These are phyloP conservation scores for Mamestra configurata DNA, from an alignment of 1,140 invertebrate genomes.

Conservation along the genomic window DNA sequence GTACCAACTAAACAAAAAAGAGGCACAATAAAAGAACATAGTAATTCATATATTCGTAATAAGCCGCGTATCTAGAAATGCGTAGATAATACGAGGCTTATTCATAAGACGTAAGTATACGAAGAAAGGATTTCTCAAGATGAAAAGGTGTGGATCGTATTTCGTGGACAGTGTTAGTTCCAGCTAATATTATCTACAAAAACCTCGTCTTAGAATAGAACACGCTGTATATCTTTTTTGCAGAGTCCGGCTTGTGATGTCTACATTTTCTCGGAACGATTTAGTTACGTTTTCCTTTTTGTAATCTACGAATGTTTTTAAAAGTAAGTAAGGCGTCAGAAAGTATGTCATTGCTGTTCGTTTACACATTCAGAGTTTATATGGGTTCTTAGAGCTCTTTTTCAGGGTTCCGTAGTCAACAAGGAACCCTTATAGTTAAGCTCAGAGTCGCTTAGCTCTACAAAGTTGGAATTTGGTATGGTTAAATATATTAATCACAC, in stretches of 20 bases:
- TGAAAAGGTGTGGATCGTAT: constrained; percentile 34
- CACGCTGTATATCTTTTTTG: constrained; percentile 3
- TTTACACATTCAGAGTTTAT: no score
- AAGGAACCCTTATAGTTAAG: no score
- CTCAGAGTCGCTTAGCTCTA: no score
- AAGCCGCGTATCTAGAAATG: constrained; percentile 21
- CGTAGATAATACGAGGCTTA: constrained; percentile 38
- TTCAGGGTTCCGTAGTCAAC: no score
- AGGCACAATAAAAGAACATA: constrained; percentile 13
- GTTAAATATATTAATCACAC: no score
- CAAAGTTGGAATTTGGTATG: no score
- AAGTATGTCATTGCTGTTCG: background rate
- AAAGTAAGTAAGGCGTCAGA: constrained; percentile 9
- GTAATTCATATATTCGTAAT: constrained; percentile 40
- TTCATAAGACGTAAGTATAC: constrained; percentile 26
- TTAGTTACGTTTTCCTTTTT: constrained; percentile 4
- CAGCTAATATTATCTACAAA: constrained; percentile 30
- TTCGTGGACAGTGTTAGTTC: constrained; percentile 7
- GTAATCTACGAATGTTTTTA: constrained; percentile 2
- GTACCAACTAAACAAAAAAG: constrained; percentile 1
- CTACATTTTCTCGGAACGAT: constrained; percentile 1
- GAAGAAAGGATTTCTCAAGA: constrained; percentile 43
- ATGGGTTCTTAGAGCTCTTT: no score
- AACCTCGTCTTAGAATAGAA: constrained; percentile 20
- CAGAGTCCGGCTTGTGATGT: background rate